Base-by-base conservation (phyloP, 2,888 invertebrate genomes). In the Eurytoma adleriae region DNA sequence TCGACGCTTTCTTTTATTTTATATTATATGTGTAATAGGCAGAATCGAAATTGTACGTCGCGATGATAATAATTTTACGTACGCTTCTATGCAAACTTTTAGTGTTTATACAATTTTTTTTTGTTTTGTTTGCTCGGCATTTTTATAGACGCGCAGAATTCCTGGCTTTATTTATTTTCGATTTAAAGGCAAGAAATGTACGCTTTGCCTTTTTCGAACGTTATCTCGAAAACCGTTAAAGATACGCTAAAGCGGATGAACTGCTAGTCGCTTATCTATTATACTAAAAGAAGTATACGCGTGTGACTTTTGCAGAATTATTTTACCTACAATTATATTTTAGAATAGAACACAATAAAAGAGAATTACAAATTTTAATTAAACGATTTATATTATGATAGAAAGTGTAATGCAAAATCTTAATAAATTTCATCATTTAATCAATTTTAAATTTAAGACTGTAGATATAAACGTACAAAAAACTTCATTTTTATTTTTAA, bases 211-310 rank as follows among this genome's bases (percentile, higher is more conserved):
- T 52, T 54, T 62, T 52, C 10, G 14, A 59, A 18, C 27, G 59
- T 52, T 72, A 62, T 72, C 61, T 48, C 7, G 48, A 59, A 54
- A 70, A 59, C 59, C 59, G 57, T 70, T 70, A 70, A 70, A 59
- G 59, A 70, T 70, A 59, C 59, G n/a, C 16, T 16, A 57, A 68
- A 54, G 54, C 20, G 10, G 20, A 24, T 48, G 20, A 59, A 40
- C 70, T 56, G 54, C n/a, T 30, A 52, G 54, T 54, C 52, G 27
- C 20, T 14, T 67, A 67, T 67, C 67, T 67, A 27, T 54, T 54
- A 24, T n/a, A 50, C 48, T 14, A 68, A 10, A 40, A 40, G 10
- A 40, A 40, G 40, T 40, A 40, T 40, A 10, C 40, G 40, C 40
- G 40, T 40, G 10, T 40, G 40, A 5, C 10, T 40, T 40, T 40